These are phyloP conservation scores for Poeciliopsis infans DNA, from an alignment of 2,797 vertebrate genomes.

Conservation along the genomic window DNA sequence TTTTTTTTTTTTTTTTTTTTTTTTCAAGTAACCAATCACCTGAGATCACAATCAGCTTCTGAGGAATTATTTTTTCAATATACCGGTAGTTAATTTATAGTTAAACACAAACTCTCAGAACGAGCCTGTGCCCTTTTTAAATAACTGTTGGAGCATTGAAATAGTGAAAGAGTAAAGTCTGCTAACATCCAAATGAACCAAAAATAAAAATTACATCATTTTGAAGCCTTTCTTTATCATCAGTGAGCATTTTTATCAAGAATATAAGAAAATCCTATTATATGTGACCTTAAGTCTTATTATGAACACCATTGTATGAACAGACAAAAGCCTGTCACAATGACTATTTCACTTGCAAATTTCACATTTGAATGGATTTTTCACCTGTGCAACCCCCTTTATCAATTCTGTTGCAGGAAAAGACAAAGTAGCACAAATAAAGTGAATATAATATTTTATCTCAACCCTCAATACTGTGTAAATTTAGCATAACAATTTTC, in stretches of 20 bases:
- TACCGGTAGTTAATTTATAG: conserved; percentile 37
- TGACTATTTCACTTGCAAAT: conserved; percentile 73
- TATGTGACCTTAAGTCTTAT: conserved; percentile 67
- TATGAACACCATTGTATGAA: conserved; percentile 70
- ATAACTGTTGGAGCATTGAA: conserved; percentile 24
- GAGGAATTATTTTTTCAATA: conserved; percentile 39
- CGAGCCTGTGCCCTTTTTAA: conserved; percentile 28
- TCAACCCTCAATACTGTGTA: conserved; percentile 6
- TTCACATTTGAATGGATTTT: conserved; percentile 73
- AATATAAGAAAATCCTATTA: conserved; percentile 74
- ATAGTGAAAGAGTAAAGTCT: conserved; percentile 19
- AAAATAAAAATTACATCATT: background rate
- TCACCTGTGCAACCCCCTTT: conserved; percentile 70
- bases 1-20: background rate
- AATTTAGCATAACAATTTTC: background rate
- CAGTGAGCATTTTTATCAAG: conserved; percentile 65
- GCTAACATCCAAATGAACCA: conserved; percentile 8
- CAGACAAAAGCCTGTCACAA: conserved; percentile 69
- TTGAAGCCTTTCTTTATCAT: conserved; percentile 18
- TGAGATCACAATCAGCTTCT: conserved; percentile 27
- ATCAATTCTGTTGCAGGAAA: conserved; percentile 69
- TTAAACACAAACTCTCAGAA: conserved; percentile 44
- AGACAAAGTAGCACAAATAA: conserved; percentile 73
- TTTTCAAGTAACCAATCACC: conserved; percentile 17
- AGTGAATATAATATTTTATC: conserved; percentile 70